phyloP scores from a whole-genome alignment of 2,888 invertebrate species.

The Erebia epiphron region DNA sequence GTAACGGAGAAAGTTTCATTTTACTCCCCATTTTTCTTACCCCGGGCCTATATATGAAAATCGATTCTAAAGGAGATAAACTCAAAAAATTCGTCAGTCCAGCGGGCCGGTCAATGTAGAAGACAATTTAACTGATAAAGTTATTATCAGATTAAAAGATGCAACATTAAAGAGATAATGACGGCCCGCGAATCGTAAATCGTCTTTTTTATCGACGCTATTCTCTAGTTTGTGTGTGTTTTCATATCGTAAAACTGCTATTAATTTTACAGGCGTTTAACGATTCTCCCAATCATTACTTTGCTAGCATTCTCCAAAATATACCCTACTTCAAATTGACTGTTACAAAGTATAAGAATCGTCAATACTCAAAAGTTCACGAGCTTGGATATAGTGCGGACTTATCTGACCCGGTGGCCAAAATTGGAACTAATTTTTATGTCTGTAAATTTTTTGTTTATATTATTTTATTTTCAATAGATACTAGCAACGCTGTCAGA shows the following conservation, averaged over 20 bases:
- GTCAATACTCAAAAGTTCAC: not conserved
- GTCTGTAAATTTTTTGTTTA: no score
- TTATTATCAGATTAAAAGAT: not conserved
- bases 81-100: no score
- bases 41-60: no score
- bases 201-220: conserved; percentile 16
- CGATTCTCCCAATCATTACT: conserved; percentile 3
- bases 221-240: conserved; percentile 18
- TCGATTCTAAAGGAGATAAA: no score
- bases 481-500: no score
- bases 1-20: no score
- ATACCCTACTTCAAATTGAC: not conserved
- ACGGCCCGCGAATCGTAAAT: conserved; percentile 10
- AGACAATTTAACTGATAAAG: not conserved
- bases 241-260: conserved; percentile 21
- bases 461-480: no score
- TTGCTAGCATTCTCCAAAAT: conserved; percentile 5
- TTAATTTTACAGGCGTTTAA: conserved; percentile 25
- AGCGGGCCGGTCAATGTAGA: no score
- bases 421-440: no score
- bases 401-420: no score
- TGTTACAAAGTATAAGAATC: not conserved
- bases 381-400: no score
- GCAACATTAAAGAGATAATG: not conserved
- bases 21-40: no score